A percentile compares a stretch with the other conserved stretches of the same genome.
These are phyloP conservation scores for Bubalus kerabau DNA, from an alignment of 2,113 vertebrate genomes.

Conservation along the genomic window DNA sequence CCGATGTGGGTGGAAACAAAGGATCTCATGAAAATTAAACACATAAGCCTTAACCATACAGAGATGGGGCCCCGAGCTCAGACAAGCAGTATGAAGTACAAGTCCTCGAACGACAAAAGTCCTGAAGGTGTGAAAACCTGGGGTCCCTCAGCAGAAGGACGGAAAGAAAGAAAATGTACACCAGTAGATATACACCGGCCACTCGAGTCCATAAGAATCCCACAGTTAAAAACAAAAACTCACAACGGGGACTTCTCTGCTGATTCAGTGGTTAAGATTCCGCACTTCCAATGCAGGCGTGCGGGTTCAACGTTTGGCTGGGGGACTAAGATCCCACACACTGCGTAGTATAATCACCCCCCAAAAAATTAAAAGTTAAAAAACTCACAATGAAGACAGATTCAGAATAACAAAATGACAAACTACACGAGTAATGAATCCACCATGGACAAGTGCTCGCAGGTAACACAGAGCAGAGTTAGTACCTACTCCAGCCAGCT, in stretches of 20 bases:
- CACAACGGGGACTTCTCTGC: neutral
- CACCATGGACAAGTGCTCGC: accelerated
- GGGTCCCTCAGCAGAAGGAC: neutral
- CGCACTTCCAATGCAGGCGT: neutral
- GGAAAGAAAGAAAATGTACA: neutral
- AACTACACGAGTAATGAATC: neutral
- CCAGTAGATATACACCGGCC: too few species aligned
- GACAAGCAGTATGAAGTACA: too few species aligned
- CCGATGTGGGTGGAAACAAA: too few species aligned
- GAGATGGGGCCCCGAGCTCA: neutral
- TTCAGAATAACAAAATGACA: neutral
- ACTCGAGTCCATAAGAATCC: neutral
- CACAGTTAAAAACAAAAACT: neutral
- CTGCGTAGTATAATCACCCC: accelerated
- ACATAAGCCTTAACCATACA: too few species aligned
- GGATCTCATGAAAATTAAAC: neutral
- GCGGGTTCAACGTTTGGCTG: accelerated
- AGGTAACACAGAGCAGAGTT: neutral
- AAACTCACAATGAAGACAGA: neutral
- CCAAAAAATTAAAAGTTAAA: neutral
- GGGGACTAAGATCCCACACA: neutral
- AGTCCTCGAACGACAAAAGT: neutral
- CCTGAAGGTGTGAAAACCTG: accelerated
- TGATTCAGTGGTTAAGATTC: neutral
- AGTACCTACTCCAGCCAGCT: neutral